Evolutionary conservation across 2,888 invertebrate species (phyloP).

Genomic region (Thumatha senex): DNA sequence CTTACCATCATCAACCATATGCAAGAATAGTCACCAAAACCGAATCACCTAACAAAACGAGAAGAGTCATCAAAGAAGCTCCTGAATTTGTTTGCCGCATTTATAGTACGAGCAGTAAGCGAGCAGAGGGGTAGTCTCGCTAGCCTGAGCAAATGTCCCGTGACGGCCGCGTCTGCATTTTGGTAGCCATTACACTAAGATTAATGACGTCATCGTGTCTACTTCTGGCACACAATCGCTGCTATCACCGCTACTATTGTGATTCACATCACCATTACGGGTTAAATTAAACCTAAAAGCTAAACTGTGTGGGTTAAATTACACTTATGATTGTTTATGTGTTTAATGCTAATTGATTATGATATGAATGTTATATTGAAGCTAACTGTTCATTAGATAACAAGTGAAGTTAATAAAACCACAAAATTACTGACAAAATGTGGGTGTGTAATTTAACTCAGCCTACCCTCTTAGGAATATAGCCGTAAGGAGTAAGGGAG

Average conservation of each 20-base stretch:
- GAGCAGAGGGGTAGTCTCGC: slow-evolving; percentile 13
- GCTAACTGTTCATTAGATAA: too few relatives aligned
- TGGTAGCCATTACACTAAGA: slow-evolving; percentile 68
- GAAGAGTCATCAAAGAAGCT: slow-evolving; percentile 18
- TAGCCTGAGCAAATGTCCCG: slow-evolving; percentile 57
- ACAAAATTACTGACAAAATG: too few relatives aligned
- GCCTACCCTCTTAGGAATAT: too few relatives aligned
- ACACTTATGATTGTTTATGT: not conserved
- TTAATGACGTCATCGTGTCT: slow-evolving; percentile 75
- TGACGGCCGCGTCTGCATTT: slow-evolving; percentile 58
- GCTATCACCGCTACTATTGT: slow-evolving; percentile 36
- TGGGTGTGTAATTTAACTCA: too few relatives aligned
- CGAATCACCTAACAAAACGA: slow-evolving; percentile 7
- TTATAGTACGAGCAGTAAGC: slow-evolving; percentile 34
- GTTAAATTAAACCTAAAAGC: slow-evolving; percentile 25
- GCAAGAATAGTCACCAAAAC: slow-evolving; percentile 1
- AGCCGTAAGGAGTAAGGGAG: too few relatives aligned
- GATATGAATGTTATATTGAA: too few relatives aligned
- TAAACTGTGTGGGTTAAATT: slow-evolving; percentile 13
- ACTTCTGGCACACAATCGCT: slow-evolving; percentile 54
- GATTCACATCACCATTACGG: slow-evolving; percentile 21
- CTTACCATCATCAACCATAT: not conserved
- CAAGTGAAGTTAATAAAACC: too few relatives aligned
- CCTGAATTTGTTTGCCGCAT: slow-evolving; percentile 19
- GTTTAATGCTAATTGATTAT: not conserved